A percentile compares a stretch with the other conserved stretches of the same genome.
Conservation (phyloP, 2,888 invertebrate species). For the Orthosia gracilis region DNA sequence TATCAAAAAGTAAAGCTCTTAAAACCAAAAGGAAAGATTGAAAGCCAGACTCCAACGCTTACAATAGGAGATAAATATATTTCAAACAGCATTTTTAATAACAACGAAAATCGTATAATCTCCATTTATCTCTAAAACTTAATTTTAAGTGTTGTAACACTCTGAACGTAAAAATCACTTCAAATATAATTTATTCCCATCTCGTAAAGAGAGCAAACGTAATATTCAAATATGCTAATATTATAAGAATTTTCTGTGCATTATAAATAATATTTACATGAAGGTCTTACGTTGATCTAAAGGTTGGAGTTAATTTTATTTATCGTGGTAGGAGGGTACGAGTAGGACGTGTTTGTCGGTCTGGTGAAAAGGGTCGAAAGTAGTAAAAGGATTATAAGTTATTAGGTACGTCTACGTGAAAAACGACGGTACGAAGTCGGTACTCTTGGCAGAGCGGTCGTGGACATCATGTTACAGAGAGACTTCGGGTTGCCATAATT, state of each 20-base stretch:
- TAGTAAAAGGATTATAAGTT: constrained; percentile 51
- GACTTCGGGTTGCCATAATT: no score
- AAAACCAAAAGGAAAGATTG: not conserved
- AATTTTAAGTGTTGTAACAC: no score
- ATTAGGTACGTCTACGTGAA: constrained; percentile 36
- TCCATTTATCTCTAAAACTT: not conserved
- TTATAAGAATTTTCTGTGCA: constrained; percentile 13
- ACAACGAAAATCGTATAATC: not conserved
- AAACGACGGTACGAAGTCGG: not conserved
- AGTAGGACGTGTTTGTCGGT: constrained; percentile 31
- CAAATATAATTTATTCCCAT: constrained; percentile 1
- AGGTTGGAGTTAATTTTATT: constrained; percentile 54
- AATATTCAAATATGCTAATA: constrained; percentile 19
- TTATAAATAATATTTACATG: constrained; percentile 32
- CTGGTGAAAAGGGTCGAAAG: constrained; percentile 35
- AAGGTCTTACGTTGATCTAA: constrained; percentile 30
- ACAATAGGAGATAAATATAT: not conserved
- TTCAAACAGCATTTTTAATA: not conserved
- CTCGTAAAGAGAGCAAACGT: constrained; percentile 13
- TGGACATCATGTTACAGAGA: no score
- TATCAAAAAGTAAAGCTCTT: not conserved
- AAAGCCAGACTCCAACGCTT: not conserved
- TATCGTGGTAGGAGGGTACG: constrained; percentile 10
- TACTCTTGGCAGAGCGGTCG: no score
- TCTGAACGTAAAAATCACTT: not conserved